Conservation (phyloP, 2,888 invertebrate species). For the Tachystola acroxantha region DNA sequence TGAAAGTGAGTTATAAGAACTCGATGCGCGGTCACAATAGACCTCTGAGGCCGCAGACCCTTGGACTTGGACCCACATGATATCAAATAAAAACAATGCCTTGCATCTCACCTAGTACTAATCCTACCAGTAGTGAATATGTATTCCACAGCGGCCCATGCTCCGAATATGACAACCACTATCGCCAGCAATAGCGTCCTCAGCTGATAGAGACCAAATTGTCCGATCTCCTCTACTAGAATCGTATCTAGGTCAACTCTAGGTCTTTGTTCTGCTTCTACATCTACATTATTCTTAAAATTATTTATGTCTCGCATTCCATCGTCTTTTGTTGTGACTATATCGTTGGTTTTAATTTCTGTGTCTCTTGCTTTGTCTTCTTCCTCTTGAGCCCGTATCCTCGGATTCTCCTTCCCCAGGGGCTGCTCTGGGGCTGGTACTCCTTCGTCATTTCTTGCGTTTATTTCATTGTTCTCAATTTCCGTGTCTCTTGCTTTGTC, state of each 20-base stretch:
- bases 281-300: no score
- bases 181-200: slow-evolving; percentile 18
- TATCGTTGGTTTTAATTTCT: neutral
- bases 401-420: neutral
- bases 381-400: neutral
- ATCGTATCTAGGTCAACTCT: slow-evolving; percentile 36
- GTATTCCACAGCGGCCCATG: slow-evolving; percentile 26
- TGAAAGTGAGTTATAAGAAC: no score
- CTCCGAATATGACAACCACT: slow-evolving; percentile 19
- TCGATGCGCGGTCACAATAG: no score
- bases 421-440: no score
- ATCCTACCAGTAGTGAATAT: slow-evolving; percentile 38
- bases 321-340: neutral
- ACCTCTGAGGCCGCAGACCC: no score
- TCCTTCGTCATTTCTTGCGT: no score
- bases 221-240: slow-evolving; percentile 33
- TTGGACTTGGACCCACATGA: no score
- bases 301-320: no score
- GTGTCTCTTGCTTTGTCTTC: neutral
- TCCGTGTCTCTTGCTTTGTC: neutral
- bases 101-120: slow-evolving; percentile 29
- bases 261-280: neutral
- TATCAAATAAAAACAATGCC: no score
- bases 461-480: no score
- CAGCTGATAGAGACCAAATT: slow-evolving; percentile 34